Evolutionary conservation across 1,140 invertebrate species (phyloP).

Genomic region (Caerostris darwini): DNA sequence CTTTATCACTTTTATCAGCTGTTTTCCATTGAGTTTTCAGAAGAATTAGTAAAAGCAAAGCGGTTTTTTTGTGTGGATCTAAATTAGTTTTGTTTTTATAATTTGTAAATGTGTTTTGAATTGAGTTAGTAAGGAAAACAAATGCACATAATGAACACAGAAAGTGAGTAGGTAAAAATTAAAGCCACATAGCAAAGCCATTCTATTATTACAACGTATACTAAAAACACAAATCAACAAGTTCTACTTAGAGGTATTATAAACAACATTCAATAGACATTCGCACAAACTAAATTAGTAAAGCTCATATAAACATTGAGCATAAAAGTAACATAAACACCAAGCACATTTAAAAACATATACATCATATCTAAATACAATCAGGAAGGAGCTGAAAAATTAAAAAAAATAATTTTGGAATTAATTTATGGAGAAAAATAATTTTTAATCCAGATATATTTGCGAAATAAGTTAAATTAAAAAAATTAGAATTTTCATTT

Average conservation of each 20-base stretch:
- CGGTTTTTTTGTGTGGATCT: neutral
- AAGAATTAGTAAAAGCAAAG: constrained; percentile 23
- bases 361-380: neutral
- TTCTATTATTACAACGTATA: neutral
- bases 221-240: neutral
- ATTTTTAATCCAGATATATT: neutral
- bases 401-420: constrained; percentile 35
- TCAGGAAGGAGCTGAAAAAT: constrained; percentile 68
- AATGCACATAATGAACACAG: neutral
- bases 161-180: neutral
- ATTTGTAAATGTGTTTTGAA: neutral
- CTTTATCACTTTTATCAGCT: neutral
- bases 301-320: constrained; percentile 24
- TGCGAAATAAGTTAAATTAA: neutral
- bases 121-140: neutral
- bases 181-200: constrained; percentile 17
- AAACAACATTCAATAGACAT: neutral
- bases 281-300: constrained; percentile 14
- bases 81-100: neutral
- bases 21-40: neutral
- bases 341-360: constrained; percentile 38
- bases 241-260: neutral
- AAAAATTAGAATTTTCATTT: neutral
- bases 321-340: neutral
- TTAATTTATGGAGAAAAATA: constrained; percentile 15